phyloP scores from a whole-genome alignment of 2,113 vertebrate species.

The Rhinoderma darwinii region DNA sequence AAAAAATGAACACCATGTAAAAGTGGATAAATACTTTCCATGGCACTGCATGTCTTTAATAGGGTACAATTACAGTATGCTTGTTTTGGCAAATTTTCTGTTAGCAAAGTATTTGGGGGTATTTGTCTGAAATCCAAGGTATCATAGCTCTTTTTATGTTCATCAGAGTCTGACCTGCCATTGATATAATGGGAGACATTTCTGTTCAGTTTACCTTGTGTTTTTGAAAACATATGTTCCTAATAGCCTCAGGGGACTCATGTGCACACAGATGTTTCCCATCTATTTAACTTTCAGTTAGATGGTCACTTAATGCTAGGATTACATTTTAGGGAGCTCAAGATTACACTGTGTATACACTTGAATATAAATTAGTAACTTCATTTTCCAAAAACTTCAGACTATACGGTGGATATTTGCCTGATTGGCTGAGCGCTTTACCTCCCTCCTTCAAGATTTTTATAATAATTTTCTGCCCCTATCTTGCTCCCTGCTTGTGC shows the following conservation, averaged over 20 bases:
- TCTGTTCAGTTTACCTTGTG: background rate
- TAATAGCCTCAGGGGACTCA: background rate
- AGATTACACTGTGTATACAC: background rate
- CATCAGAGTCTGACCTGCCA: constrained; percentile 11
- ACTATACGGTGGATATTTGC: background rate
- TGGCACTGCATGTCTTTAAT: background rate
- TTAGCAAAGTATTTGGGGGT: background rate
- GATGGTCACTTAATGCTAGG: constrained; percentile 34
- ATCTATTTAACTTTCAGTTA: constrained; percentile 39
- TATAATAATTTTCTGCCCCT: too few species aligned
- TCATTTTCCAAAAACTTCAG: background rate
- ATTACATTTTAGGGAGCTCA: constrained; percentile 27
- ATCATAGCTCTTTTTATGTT: background rate
- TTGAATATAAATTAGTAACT: background rate
- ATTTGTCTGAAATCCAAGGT: background rate
- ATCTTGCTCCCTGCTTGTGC: too few species aligned
- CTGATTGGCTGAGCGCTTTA: background rate
- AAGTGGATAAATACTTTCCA: background rate
- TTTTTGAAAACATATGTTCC: constrained; percentile 28
- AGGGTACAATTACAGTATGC: background rate
- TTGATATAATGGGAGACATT: background rate
- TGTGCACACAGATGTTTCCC: constrained; percentile 29
- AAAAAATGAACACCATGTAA: too few species aligned
- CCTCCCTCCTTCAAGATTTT: too few species aligned
- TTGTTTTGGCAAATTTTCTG: background rate